phyloP scores from a whole-genome alignment of 64 coral and sea anemone genomes.

The Astreopora myriophthalma region DNA sequence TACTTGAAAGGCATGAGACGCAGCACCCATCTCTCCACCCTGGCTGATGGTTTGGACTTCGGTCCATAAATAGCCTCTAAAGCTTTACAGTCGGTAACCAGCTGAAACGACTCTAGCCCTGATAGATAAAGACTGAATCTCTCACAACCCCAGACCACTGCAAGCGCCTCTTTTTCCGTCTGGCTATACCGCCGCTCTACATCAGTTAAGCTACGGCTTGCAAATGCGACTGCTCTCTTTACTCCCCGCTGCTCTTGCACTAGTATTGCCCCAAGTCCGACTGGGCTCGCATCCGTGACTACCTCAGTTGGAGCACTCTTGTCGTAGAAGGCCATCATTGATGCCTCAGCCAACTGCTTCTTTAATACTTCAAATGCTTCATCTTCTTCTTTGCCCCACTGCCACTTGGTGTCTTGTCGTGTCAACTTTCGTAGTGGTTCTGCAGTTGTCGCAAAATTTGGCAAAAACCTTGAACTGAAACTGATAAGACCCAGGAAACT shows the following conservation, averaged over 20 bases:
- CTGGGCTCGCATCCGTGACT: not conserved
- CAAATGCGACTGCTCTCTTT: not conserved
- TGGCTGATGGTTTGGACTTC: not conserved
- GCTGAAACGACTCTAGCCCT: not conserved
- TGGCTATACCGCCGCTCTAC: conserved; percentile 12
- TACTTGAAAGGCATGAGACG: conserved; percentile 26
- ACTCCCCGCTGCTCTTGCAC: not conserved
- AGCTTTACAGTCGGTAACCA: not conserved
- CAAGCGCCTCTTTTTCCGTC: conserved; percentile 19
- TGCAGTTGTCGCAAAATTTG: conserved; percentile 10
- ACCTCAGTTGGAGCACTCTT: not conserved
- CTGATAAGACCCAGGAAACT: conserved; percentile 10
- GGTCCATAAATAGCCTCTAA: not conserved
- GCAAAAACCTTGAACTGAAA: conserved; percentile 17
- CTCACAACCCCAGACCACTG: conserved; percentile 18
- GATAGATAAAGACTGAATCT: not conserved
- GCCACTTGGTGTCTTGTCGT: not conserved
- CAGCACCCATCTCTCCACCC: conserved; percentile 39
- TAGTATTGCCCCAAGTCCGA: conserved; percentile 11
- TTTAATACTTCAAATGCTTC: conserved; percentile 20
- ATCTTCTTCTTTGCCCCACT: not conserved
- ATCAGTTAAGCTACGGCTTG: not conserved
- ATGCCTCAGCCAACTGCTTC: not conserved
- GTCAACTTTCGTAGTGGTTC: not conserved
- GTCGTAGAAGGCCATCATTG: not conserved